These are phyloP conservation scores for Venusia cambrica DNA, from an alignment of 2,888 invertebrate species.

Conservation along the genomic window DNA sequence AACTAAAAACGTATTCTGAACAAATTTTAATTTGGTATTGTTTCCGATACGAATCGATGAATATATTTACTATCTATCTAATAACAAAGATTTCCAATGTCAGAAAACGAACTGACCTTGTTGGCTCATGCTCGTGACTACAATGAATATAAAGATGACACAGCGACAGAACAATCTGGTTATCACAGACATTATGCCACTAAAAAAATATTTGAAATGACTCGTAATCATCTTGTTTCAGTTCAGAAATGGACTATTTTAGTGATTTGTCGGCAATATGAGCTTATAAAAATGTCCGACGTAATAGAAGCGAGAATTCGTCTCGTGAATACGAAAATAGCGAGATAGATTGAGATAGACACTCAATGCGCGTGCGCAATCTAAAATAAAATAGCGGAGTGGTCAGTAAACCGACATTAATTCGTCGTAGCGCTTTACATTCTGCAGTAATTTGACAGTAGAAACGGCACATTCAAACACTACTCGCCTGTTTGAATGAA, in stretches of 20 bases:
- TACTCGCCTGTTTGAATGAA: slow-evolving; percentile 51
- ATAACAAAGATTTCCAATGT: slow-evolving; percentile 24
- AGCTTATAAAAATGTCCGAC: slow-evolving; percentile 65
- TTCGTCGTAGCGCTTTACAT: slow-evolving; percentile 51
- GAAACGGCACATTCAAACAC: slow-evolving; percentile 43
- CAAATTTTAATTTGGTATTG: too few species aligned
- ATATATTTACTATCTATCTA: slow-evolving; percentile 12
- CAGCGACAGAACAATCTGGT: slow-evolving; percentile 49
- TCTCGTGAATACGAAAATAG: slow-evolving; percentile 63
- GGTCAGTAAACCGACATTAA: slow-evolving; percentile 55
- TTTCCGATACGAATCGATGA: too few species aligned
- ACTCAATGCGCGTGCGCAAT: slow-evolving; percentile 48
- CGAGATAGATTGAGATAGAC: slow-evolving; percentile 54
- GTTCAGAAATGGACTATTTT: slow-evolving; percentile 67
- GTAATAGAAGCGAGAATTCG: slow-evolving; percentile 56
- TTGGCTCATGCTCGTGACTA: slow-evolving; percentile 54
- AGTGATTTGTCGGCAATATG: slow-evolving; percentile 71
- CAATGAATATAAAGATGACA: slow-evolving; percentile 55
- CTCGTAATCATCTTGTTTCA: slow-evolving; percentile 74
- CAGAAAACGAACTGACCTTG: slow-evolving; percentile 41
- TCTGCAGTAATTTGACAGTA: slow-evolving; percentile 54
- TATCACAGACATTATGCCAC: slow-evolving; percentile 70
- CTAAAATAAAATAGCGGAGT: slow-evolving; percentile 60
- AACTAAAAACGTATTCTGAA: too few species aligned
- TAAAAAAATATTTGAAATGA: slow-evolving; percentile 68